phyloP scores from a whole-genome alignment of 2,113 vertebrate species.

The Zosterops borbonicus region DNA sequence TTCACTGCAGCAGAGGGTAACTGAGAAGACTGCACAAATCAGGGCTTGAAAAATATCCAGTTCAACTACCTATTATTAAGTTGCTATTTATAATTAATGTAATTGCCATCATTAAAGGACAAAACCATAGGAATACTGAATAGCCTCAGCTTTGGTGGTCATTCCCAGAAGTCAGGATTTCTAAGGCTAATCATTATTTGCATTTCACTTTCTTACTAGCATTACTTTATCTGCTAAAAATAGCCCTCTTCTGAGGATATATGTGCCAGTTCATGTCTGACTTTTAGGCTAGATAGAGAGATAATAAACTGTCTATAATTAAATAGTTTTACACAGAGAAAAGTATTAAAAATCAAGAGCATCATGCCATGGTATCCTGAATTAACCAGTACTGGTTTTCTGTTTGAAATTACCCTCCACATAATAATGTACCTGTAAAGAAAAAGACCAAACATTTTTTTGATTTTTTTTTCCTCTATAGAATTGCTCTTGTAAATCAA shows the following conservation, averaged over 20 bases:
- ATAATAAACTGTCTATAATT: background rate
- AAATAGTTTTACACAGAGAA: background rate
- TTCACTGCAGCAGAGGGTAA: background rate
- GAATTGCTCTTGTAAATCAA: background rate
- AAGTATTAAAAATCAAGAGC: background rate
- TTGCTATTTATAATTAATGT: background rate
- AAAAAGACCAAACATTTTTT: background rate
- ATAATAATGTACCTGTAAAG: background rate
- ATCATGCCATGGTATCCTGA: fast-evolving
- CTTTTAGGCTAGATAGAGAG: background rate
- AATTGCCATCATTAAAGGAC: background rate
- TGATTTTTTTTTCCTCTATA: background rate
- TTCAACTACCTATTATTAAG: background rate
- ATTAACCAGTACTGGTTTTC: background rate
- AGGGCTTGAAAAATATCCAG: background rate
- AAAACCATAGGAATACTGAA: background rate
- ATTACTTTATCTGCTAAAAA: background rate
- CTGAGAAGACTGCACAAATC: background rate
- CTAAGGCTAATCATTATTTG: background rate
- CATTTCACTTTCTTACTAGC: background rate
- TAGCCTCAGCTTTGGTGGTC: background rate
- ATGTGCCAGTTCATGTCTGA: background rate
- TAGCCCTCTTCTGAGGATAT: background rate
- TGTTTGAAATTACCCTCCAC: background rate
- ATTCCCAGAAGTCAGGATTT: background rate